phyloP scores from a whole-genome alignment of 2,888 invertebrate species.

The Megamerina dolium region DNA sequence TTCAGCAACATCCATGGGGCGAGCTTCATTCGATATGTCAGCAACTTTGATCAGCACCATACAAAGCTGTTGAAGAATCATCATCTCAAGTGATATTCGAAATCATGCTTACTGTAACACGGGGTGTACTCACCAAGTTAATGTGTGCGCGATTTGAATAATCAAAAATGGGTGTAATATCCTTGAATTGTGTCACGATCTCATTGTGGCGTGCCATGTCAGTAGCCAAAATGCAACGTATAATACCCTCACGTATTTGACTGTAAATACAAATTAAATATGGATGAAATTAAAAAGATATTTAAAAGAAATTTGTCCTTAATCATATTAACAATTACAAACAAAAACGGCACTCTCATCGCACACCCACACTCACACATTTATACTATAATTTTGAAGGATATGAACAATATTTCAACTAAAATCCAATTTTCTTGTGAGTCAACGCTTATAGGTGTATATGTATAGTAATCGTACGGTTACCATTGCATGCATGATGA shows the following conservation, averaged over 20 bases:
- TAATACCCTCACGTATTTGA: conserved; percentile 70
- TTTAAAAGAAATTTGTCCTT: too few relatives aligned
- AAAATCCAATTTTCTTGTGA: too few relatives aligned
- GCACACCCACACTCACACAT: too few relatives aligned
- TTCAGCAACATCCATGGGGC: conserved; percentile 77
- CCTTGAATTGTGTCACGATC: conserved; percentile 66
- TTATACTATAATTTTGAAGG: too few relatives aligned
- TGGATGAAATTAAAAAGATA: too few relatives aligned
- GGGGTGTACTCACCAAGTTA: conserved; percentile 68
- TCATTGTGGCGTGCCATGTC: conserved; percentile 77
- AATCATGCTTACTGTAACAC: too few relatives aligned
- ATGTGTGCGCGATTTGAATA: conserved; percentile 63
- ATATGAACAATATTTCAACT: too few relatives aligned
- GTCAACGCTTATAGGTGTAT: too few relatives aligned
- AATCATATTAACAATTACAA: too few relatives aligned
- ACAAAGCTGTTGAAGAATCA: conserved; percentile 53
- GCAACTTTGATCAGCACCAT: conserved; percentile 80
- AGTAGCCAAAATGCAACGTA: conserved; percentile 69
- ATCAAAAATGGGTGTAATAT: conserved; percentile 61
- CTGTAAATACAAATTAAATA: conserved; percentile 37
- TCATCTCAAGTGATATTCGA: too few relatives aligned
- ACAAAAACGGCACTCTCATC: conserved; percentile 1
- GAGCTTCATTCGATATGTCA: conserved; percentile 76
- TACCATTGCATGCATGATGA: too few relatives aligned
- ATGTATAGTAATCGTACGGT: too few relatives aligned